Percentiles rank a stretch among this genome's conserved stretches.
Evolutionary conservation across 2,888 invertebrate species (phyloP).

Genomic region (Tipula lateralis): DNA sequence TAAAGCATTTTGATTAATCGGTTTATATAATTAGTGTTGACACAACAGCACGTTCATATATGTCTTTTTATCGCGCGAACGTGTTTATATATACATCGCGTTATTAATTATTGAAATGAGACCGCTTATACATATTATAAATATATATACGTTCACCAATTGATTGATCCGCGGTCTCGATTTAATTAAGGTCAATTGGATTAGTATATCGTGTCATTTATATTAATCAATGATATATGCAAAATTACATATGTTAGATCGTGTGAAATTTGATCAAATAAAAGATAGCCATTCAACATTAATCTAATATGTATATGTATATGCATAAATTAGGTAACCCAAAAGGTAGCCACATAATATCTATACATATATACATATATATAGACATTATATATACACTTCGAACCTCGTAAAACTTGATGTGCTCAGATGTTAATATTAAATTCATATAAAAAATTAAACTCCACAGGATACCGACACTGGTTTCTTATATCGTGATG

Average conservation of each 20-base stretch:
- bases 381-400: too few species aligned
- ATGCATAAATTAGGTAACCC: background rate
- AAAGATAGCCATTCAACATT: background rate
- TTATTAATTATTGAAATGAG: background rate
- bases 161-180: constrained; percentile 1
- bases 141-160: background rate
- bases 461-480: background rate
- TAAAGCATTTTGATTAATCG: constrained; percentile 1
- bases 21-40: background rate
- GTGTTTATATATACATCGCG: background rate
- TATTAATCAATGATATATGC: background rate
- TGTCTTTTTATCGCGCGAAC: background rate
- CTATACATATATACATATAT: too few species aligned
- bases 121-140: too few species aligned
- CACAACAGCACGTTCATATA: background rate
- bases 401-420: background rate
- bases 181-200: background rate
- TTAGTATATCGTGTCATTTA: background rate
- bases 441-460: background rate
- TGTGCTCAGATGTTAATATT: background rate
- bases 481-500: background rate
- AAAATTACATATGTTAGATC: background rate
- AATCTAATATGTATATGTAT: background rate
- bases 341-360: background rate
- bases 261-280: background rate